Evolutionary conservation across 2,888 invertebrate species (phyloP).

Genomic region (Metacarcinus magister): DNA sequence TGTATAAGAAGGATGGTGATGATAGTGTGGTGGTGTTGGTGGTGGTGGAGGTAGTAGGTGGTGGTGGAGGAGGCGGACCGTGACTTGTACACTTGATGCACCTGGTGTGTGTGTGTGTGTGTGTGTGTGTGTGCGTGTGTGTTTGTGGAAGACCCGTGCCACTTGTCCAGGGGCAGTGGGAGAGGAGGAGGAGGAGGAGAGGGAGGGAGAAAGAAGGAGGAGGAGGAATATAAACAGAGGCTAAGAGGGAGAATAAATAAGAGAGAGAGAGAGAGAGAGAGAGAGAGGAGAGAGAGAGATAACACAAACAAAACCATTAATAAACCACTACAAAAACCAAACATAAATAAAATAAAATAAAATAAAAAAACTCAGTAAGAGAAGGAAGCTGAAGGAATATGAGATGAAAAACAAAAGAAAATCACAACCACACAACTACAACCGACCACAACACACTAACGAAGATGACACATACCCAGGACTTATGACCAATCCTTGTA

Average conservation of each 20-base stretch:
- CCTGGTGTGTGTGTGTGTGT: slow-evolving; percentile 22
- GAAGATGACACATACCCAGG: background rate
- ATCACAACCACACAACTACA: background rate
- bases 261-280: background rate
- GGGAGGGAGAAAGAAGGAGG: background rate
- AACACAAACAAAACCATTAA: too few species aligned
- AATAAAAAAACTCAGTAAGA: background rate
- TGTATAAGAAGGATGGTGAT: background rate
- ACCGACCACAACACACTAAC: background rate
- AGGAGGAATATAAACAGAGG: background rate
- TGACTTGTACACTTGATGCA: slow-evolving; percentile 36
- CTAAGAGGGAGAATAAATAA: background rate
- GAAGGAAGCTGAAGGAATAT: too few species aligned
- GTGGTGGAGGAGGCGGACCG: background rate
- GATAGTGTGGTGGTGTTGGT: background rate
- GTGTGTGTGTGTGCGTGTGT: slow-evolving; percentile 44
- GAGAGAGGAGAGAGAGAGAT: background rate
- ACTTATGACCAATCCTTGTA: background rate
- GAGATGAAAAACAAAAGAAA: background rate
- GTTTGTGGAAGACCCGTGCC: background rate
- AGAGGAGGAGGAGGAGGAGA: background rate
- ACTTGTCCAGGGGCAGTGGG: background rate
- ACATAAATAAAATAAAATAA: background rate
- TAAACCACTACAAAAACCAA: too few species aligned
- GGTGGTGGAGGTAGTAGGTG: background rate